These are phyloP conservation scores for Lynx canadensis DNA, from an alignment of 2,113 vertebrate genomes.

Conservation along the genomic window DNA sequence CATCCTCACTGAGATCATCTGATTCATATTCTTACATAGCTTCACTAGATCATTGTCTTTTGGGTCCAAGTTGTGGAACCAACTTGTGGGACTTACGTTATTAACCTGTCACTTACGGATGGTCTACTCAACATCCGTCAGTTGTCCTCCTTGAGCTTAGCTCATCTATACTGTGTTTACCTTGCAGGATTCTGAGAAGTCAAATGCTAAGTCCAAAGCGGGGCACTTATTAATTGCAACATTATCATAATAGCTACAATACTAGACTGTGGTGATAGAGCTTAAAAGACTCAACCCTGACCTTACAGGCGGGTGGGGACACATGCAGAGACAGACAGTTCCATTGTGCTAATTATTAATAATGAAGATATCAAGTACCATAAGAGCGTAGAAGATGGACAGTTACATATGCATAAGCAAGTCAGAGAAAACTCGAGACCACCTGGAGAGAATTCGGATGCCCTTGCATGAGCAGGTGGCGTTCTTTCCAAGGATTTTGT, in stretches of 20 bases:
- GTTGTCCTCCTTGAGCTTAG: not conserved
- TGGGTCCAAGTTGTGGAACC: not conserved
- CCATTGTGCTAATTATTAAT: not conserved
- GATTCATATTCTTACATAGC: not conserved
- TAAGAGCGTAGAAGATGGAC: not conserved
- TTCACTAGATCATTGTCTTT: not conserved
- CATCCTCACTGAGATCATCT: not conserved
- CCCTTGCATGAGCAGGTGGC: not conserved
- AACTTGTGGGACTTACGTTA: not conserved
- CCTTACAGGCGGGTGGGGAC: not conserved
- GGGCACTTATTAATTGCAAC: not conserved
- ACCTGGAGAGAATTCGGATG: not conserved
- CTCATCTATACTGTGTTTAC: not conserved
- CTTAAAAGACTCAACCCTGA: not conserved
- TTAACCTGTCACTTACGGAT: not conserved
- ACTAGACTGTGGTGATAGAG: not conserved
- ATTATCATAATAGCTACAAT: not conserved
- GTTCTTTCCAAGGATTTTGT: not conserved
- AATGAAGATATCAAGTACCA: not conserved
- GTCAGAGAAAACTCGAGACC: not conserved
- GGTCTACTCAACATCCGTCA: not conserved
- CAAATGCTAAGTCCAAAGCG: not conserved
- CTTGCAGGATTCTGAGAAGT: conserved; percentile 12
- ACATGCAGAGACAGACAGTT: not conserved
- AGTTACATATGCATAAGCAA: not conserved